phyloP scores from a whole-genome alignment of 2,797 vertebrate genomes.

The Echeneis naucrates region DNA sequence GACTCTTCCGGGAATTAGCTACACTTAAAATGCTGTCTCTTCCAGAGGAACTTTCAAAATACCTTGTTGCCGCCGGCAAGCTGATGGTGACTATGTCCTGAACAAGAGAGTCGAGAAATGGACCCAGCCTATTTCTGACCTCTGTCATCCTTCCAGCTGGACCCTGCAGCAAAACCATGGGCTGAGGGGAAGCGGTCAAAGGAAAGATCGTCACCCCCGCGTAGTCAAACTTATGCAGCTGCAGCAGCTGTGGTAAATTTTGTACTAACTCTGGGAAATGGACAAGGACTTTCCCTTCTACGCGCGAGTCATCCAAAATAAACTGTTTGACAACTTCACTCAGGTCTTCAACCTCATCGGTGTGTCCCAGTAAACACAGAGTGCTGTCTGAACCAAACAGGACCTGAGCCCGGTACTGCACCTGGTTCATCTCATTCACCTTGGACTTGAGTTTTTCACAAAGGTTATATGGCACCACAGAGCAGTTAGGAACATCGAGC shows the following conservation, averaged over 20 bases:
- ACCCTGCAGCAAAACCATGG: constrained; percentile 55
- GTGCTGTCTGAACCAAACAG: constrained; percentile 21
- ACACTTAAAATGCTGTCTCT: constrained; percentile 42
- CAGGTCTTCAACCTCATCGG: constrained; percentile 58
- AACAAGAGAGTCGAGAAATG: constrained; percentile 57
- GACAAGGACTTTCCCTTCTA: constrained; percentile 6
- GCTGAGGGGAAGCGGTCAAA: constrained; percentile 5
- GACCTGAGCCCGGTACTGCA: constrained; percentile 27
- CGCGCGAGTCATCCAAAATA: too few relatives aligned
- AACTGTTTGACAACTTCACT: constrained; percentile 30
- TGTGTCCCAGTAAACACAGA: constrained; percentile 61
- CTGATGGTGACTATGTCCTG: background rate
- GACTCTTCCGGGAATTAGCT: constrained; percentile 51
- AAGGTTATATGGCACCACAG: too few relatives aligned
- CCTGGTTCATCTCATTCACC: constrained; percentile 48
- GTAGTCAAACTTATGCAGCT: constrained; percentile 46
- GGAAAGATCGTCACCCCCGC: constrained; percentile 55
- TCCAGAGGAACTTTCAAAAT: constrained; percentile 60
- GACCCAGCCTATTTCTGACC: constrained; percentile 36
- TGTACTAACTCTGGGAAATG: constrained; percentile 34
- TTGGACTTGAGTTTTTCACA: constrained; percentile 46
- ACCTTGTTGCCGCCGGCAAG: constrained; percentile 60
- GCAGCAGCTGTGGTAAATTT: constrained; percentile 47
- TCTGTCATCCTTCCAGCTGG: constrained; percentile 48
- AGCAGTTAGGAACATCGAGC: constrained; percentile 37